Evolutionary conservation across 1,140 invertebrate genomes (phyloP).

Genomic region (Ceratosolen fusciceps): DNA sequence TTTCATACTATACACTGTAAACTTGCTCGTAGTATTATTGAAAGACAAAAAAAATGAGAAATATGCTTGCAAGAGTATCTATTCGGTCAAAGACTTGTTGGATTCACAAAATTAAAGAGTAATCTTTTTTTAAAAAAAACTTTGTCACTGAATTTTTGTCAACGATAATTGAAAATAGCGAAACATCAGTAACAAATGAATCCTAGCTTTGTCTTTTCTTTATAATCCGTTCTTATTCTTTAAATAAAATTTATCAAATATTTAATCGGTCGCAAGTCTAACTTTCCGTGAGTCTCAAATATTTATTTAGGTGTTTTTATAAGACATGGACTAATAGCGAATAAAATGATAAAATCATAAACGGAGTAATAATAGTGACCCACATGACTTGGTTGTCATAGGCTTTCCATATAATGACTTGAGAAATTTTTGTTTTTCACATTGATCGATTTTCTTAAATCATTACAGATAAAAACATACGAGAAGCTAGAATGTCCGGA

Average conservation of each 20-base stretch:
- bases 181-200: no score
- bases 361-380: not conserved
- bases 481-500: constrained; percentile 98
- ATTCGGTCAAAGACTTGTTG: no score
- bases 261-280: not conserved
- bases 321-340: not conserved
- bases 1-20: no score
- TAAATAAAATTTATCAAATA: not conserved
- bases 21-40: no score
- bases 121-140: no score
- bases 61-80: no score
- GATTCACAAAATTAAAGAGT: no score
- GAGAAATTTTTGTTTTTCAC: not conserved
- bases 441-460: constrained; percentile 1
- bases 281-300: not conserved
- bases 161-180: no score
- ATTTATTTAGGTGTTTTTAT: not conserved
- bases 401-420: not conserved
- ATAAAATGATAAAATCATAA: not conserved
- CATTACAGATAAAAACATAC: constrained; percentile 94
- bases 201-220: no score
- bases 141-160: no score
- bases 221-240: no score
- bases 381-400: not conserved
- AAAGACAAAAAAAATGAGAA: no score